phyloP scores from a whole-genome alignment of 2,888 invertebrate genomes.

The Eilema griseolum region DNA sequence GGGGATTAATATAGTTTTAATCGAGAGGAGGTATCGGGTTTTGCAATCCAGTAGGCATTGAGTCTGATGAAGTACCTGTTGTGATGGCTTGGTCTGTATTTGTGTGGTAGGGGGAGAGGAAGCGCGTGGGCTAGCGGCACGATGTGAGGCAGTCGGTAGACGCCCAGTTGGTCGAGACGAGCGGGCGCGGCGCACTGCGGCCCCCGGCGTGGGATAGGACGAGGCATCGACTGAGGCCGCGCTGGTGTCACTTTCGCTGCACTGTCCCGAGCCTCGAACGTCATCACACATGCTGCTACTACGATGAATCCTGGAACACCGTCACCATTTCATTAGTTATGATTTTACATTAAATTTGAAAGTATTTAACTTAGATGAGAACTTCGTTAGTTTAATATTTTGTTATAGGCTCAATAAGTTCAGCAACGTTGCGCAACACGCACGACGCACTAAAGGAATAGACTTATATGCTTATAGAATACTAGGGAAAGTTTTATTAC shows the following conservation, averaged over 20 bases:
- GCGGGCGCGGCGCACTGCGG: conserved; percentile 81
- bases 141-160: conserved; percentile 88
- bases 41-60: conserved; percentile 5
- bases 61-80: conserved; percentile 67
- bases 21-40: neutral
- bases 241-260: conserved; percentile 96
- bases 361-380: no score
- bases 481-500: conserved; percentile 69
- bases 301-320: conserved; percentile 93
- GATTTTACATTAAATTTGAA: no score
- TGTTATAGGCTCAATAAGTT: no score
- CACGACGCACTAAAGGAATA: neutral
- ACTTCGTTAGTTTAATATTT: no score
- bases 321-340: neutral
- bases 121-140: conserved; percentile 85
- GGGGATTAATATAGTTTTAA: conserved; percentile 7
- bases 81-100: conserved; percentile 73
- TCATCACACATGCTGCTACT: conserved; percentile 99
- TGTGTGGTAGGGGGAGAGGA: conserved; percentile 72
- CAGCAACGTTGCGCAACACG: no score
- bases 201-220: conserved; percentile 82
- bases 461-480: neutral
- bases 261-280: conserved; percentile 98
- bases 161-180: conserved; percentile 89
- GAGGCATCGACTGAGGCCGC: conserved; percentile 83